These are phyloP conservation scores for Andrena flavipes DNA, from an alignment of 2,888 invertebrate genomes.

Conservation along the genomic window DNA sequence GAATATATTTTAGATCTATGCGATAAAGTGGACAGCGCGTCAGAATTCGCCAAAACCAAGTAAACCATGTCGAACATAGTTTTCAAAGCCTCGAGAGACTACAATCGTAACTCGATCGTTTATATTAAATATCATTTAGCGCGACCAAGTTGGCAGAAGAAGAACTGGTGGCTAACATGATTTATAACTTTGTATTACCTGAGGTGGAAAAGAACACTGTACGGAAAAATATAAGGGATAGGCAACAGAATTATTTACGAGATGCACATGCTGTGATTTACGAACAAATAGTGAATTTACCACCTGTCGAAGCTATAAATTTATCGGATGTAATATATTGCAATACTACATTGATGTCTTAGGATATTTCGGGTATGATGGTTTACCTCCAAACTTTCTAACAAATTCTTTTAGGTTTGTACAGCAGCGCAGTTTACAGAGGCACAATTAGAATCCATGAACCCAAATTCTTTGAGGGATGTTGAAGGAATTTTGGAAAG, in stretches of 20 bases:
- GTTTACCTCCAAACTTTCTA: constrained; percentile 12
- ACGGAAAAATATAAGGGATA: constrained; percentile 81
- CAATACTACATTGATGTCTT: neutral
- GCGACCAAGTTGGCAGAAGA: constrained; percentile 68
- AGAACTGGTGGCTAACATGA: constrained; percentile 78
- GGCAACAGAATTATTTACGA: constrained; percentile 83
- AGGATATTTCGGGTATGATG: neutral
- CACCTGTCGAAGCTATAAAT: constrained; percentile 16
- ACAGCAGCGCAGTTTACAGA: neutral
- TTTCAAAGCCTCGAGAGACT: neutral
- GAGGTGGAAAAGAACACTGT: constrained; percentile 84
- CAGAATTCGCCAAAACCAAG: constrained; percentile 83
- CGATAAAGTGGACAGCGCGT: constrained; percentile 86
- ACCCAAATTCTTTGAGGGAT: neutral
- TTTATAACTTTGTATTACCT: constrained; percentile 84
- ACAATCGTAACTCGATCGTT: constrained; percentile 36
- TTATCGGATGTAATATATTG: constrained; percentile 14
- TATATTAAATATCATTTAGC: constrained; percentile 48
- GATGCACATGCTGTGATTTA: constrained; percentile 84
- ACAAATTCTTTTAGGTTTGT: constrained; percentile 21
- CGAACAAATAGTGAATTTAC: constrained; percentile 71
- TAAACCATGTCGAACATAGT: constrained; percentile 36
- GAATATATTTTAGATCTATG: constrained; percentile 86
- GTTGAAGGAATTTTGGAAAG: constrained; percentile 22
- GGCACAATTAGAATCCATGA: neutral